Evolutionary conservation across 2,797 vertebrate genomes (phyloP), one percentile per base, ranked within the genome.

Genomic region (Peromyscus nudipes): DNA sequence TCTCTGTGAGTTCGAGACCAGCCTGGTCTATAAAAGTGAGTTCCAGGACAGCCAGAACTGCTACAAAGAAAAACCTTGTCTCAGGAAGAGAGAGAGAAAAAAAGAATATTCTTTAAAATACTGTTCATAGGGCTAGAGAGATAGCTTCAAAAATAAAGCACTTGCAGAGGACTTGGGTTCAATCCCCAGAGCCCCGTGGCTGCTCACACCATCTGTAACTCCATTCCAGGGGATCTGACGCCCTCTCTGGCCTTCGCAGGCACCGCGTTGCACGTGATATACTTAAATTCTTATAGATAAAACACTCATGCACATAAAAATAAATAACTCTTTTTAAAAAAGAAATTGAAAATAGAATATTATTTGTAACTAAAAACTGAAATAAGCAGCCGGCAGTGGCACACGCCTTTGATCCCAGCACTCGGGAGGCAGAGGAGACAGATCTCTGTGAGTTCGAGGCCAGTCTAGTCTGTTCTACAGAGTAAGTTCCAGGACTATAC

Each of bases 71-170:
- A 65, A 65, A 65, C 11, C 29, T 29, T 65, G 27, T 65, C 29
- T 65, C 23, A 5, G 34, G 16, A 55, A 55, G 16, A 55, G 4
- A 67, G 16, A 55, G 16, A 17, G 4, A 67, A 31, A 16, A 37
- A 34, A 60, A 29, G 57, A 40, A 62, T 43, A 83, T 40, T 77
- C 49, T 96, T 81, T 69, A 81, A 89, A 89, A 90, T 34, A 82
- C 34, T 80, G 29, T 69, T 29, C 5, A 3, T 82, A 62, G 37
- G 14, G 57, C 57, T 62, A 23, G 14, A 40, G n/a, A 40, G 55
- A 40, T 29, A 57, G n/a, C 57, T 82, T 37, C 1, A 3, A 60
- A 23, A 60, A 29, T 16, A 82, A 40, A 40, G 57, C 37, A 17
- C 25, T 83, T 40, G n/a, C 25, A 83, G 57, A 83, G 57, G 40